Evolutionary conservation across 2,888 invertebrate species (phyloP), one percentile per base, ranked within the genome.

Genomic region (Urechis unicinctus): DNA sequence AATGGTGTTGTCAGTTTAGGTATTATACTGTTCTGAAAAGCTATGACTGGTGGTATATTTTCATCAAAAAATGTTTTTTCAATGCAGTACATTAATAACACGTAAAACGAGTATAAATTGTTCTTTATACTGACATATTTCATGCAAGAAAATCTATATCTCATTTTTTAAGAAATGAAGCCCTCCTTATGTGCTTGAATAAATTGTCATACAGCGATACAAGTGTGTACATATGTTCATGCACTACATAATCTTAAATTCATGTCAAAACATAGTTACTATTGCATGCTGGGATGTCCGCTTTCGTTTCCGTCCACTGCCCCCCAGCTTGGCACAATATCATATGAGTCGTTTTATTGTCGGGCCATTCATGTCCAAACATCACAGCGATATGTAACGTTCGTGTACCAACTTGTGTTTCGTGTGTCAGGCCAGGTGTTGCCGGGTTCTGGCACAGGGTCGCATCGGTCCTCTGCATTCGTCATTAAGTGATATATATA

Each of bases 391-490:
- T 60, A 61, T 1, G 49, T 55, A 31, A 64, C 64, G 28, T 28
- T 41, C 4, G 59, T 55, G 44, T 55, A 45, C 64, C 64, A 64
- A 21, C 29, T 49, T 13, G 62, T 57, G 48, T 58, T 58, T 2
- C 53, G 52, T 4, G 59, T 60, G 53, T 63, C 55, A 1, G 62
- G 58, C 13, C 29, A 26, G n/a, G 54, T 43, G 51, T 59, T 41
- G 5, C 28, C 29, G 6, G 52, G 30, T 1, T 24, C 46, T 25
- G 55, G 58, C 17, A 64, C 54, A 0, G 62, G 59, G 22, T 56
- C 56, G 44, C 64, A 64, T 9, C 64, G 55, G 41, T 64, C 64
- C 46, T 51, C 62, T 63, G 60, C 6, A n/a, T n/a, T n/a, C n/a
- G n/a, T n/a, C 28, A 47, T 22, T 25, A n/a, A 47, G 5, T 25